phyloP scores from a whole-genome alignment of 2,113 vertebrate species.

The Chascanopsetta lugubris region DNA sequence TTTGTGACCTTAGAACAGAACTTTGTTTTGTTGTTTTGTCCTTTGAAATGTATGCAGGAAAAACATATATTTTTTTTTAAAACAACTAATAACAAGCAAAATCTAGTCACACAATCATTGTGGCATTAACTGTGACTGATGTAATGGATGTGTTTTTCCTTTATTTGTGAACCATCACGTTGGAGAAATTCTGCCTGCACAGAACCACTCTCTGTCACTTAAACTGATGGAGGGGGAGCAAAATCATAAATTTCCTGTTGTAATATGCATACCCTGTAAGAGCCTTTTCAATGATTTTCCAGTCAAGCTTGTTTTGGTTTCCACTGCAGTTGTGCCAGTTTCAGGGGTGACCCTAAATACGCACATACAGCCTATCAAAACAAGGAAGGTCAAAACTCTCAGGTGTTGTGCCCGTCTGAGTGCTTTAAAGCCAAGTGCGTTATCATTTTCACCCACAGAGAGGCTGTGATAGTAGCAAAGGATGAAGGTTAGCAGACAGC shows the following conservation, averaged over 20 bases:
- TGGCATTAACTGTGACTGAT: neutral
- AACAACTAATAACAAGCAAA: neutral
- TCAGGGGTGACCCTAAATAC: slow-evolving; percentile 65
- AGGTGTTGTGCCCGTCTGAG: slow-evolving; percentile 69
- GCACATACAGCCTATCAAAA: slow-evolving; percentile 64
- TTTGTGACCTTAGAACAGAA: no score
- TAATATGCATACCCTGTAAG: slow-evolving; percentile 77
- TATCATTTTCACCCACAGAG: slow-evolving; percentile 71
- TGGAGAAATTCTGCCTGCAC: slow-evolving; percentile 22
- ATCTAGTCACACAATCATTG: neutral
- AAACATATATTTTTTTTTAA: no score
- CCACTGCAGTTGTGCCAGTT: slow-evolving; percentile 68
- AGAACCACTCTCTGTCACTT: slow-evolving; percentile 33
- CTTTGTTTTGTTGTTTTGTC: neutral
- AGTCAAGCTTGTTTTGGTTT: slow-evolving; percentile 82
- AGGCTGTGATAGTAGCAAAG: slow-evolving; percentile 64
- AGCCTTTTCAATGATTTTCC: slow-evolving; percentile 78
- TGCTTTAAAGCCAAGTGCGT: slow-evolving; percentile 80
- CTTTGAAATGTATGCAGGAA: neutral
- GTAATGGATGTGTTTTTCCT: neutral
- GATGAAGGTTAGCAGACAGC: slow-evolving; percentile 64
- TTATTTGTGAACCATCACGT: slow-evolving; percentile 32
- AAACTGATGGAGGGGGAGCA: slow-evolving; percentile 33
- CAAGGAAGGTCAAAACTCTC: slow-evolving; percentile 76
- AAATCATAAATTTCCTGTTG: slow-evolving; percentile 74